Conservation (phyloP, 2,113 vertebrate species). For the Balaenoptera acutorostrata region DNA sequence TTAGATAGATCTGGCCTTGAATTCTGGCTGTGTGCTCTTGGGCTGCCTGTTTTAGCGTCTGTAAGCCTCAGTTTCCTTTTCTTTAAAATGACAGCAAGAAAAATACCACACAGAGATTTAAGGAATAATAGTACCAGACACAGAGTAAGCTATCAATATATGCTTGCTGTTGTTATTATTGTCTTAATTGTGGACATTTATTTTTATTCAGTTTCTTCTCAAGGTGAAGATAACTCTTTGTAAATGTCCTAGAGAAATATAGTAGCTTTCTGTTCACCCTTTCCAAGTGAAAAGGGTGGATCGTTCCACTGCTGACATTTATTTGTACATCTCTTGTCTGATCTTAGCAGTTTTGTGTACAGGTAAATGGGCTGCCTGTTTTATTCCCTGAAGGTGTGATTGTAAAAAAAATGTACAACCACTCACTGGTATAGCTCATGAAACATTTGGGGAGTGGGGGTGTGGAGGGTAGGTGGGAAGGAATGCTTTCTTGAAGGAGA, state of each 20-base stretch:
- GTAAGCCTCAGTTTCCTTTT: background rate
- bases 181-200: constrained; percentile 71
- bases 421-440: background rate
- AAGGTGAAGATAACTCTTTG: constrained; percentile 76
- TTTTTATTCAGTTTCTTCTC: constrained; percentile 76
- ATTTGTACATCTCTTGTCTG: background rate
- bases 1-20: background rate
- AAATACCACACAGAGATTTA: background rate
- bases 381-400: constrained; percentile 27
- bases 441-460: background rate
- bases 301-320: constrained; percentile 83
- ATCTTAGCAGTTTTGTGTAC: constrained; percentile 6
- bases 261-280: constrained; percentile 82
- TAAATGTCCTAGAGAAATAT: constrained; percentile 81
- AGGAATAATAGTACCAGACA: background rate
- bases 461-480: background rate
- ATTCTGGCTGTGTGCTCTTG: background rate
- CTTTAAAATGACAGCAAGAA: background rate
- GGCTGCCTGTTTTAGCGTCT: background rate
- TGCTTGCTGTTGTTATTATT: constrained; percentile 32
- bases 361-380: background rate
- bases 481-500: constrained; percentile 16
- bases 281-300: constrained; percentile 78
- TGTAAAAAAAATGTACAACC: background rate
- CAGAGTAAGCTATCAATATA: background rate